Evolutionary conservation across 2,113 vertebrate genomes (phyloP).

Genomic region (Callipepla squamata): DNA sequence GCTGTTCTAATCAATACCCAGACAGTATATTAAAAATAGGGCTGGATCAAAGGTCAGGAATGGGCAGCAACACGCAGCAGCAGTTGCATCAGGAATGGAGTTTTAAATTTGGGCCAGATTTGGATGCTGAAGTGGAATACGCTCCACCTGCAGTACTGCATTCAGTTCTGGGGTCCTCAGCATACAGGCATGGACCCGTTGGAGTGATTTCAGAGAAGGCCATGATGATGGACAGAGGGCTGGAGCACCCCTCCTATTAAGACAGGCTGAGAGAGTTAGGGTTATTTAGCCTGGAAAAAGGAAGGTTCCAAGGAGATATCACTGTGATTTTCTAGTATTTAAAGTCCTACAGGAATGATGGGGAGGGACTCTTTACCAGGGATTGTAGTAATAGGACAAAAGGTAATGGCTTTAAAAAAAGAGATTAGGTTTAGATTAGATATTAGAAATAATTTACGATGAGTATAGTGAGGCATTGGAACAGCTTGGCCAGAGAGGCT

Average conservation of each 20-base stretch:
- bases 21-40: constrained; percentile 11
- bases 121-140: neutral
- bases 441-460: neutral
- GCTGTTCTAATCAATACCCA: constrained; percentile 3
- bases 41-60: neutral
- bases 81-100: neutral
- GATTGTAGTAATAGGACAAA: neutral
- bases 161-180: neutral
- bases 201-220: neutral
- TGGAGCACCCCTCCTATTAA: neutral
- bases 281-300: neutral
- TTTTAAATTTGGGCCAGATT: neutral
- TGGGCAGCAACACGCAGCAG: neutral
- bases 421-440: neutral
- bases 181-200: neutral
- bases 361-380: neutral
- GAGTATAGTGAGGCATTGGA: neutral
- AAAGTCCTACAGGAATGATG: neutral
- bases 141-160: neutral
- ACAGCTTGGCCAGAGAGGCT: neutral
- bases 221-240: neutral
- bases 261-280: neutral
- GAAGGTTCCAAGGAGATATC: neutral
- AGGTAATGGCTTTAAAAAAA: neutral
- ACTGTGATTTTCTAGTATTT: neutral